phyloP scores from a whole-genome alignment of 92 coral and sea anemone species.

The Porites lobata region DNA sequence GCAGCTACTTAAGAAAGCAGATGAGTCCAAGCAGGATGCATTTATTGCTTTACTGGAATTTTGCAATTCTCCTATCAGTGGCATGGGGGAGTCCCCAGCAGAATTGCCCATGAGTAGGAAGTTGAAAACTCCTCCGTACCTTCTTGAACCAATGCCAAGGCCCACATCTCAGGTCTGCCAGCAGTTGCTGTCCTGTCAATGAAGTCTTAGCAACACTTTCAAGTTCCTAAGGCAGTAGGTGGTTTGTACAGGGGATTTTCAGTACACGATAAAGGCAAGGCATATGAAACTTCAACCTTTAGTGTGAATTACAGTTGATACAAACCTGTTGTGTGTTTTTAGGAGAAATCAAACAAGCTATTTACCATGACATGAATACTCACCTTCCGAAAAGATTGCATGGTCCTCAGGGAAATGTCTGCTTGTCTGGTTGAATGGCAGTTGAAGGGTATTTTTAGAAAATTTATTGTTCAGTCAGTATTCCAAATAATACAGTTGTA shows the following conservation, averaged over 20 bases:
- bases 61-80: too few relatives aligned
- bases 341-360: slow-evolving; percentile 47
- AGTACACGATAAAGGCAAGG: slow-evolving; percentile 56
- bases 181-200: too few relatives aligned
- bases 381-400: slow-evolving; percentile 42
- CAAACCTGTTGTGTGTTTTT: slow-evolving; percentile 55
- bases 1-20: too few relatives aligned
- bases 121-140: too few relatives aligned
- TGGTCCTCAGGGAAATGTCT: slow-evolving; percentile 65
- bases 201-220: slow-evolving; percentile 5
- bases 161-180: too few relatives aligned
- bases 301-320: slow-evolving; percentile 50
- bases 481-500: too few relatives aligned
- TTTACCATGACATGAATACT: slow-evolving; percentile 33
- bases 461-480: too few relatives aligned
- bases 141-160: too few relatives aligned
- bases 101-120: too few relatives aligned
- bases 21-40: too few relatives aligned
- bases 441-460: slow-evolving; percentile 6
- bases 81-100: too few relatives aligned
- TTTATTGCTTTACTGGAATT: too few relatives aligned
- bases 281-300: slow-evolving; percentile 33
- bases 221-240: slow-evolving; percentile 43
- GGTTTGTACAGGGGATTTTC: slow-evolving; percentile 51
- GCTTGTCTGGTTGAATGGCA: slow-evolving; percentile 41